Percentiles rank a stretch among this genome's conserved stretches.
Evolutionary conservation across 2,113 vertebrate species (phyloP).

Genomic region (Sciurus niger): DNA sequence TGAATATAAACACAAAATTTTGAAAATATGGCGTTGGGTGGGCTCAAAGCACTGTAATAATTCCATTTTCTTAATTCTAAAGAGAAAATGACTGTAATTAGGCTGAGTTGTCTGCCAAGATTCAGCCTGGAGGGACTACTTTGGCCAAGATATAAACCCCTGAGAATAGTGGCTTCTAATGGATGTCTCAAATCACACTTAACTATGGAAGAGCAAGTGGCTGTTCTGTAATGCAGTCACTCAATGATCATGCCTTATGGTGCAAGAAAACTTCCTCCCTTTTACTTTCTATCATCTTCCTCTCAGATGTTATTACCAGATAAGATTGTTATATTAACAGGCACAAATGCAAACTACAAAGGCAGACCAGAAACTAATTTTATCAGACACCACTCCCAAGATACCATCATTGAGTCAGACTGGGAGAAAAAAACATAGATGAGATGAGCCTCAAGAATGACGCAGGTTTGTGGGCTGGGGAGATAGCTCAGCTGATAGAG

Average conservation of each 20-base stretch:
- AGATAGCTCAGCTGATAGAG: too few relatives aligned
- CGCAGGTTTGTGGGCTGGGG: neutral
- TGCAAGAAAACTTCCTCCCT: constrained; percentile 83
- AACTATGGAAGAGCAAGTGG: constrained; percentile 86
- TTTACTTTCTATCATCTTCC: constrained; percentile 72
- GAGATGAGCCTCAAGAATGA: neutral
- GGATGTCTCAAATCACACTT: constrained; percentile 88
- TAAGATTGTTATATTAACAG: constrained; percentile 74
- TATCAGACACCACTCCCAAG: neutral
- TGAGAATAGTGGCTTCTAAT: constrained; percentile 85
- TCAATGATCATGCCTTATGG: constrained; percentile 85
- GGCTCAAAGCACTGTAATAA: constrained; percentile 76
- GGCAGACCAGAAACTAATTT: neutral
- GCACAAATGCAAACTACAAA: constrained; percentile 29
- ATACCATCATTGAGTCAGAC: neutral
- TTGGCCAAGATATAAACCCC: constrained; percentile 86
- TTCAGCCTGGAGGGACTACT: constrained; percentile 85
- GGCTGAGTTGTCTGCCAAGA: constrained; percentile 84
- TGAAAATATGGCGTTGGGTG: constrained; percentile 59
- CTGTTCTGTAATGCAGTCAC: constrained; percentile 84
- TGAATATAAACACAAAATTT: constrained; percentile 62
- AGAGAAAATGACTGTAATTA: constrained; percentile 84
- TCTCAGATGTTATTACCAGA: constrained; percentile 77
- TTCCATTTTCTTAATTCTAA: constrained; percentile 83
- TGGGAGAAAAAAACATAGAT: neutral